Percentiles rank a stretch among this genome's conserved stretches.
Evolutionary conservation across 2,888 invertebrate genomes (phyloP).

Genomic region (Syritta pipiens): DNA sequence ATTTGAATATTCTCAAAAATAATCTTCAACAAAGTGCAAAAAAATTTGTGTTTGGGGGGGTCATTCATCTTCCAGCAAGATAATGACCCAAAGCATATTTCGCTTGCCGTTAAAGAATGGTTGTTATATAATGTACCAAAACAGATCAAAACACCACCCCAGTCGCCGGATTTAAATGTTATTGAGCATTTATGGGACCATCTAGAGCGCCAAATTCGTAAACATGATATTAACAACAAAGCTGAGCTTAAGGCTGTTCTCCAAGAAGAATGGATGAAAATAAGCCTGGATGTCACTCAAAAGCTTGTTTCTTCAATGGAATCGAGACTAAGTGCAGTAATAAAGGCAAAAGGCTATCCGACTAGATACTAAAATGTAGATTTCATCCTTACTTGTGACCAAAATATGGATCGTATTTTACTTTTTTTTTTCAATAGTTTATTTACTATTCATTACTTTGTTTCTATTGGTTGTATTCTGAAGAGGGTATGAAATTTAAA

Average conservation of each 20-base stretch:
- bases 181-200: slow-evolving; percentile 8
- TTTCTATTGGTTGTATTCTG: too few relatives aligned
- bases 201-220: background rate
- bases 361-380: background rate
- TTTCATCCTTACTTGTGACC: too few relatives aligned
- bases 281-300: background rate
- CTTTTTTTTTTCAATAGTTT: too few relatives aligned
- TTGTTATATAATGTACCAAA: background rate
- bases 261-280: background rate
- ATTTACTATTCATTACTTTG: too few relatives aligned
- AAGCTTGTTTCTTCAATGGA: too few relatives aligned
- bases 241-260: background rate
- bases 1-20: background rate
- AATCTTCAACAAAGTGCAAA: background rate
- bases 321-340: background rate
- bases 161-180: background rate
- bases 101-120: slow-evolving; percentile 1
- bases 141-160: background rate
- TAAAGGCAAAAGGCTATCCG: background rate
- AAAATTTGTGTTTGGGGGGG: background rate
- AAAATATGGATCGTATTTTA: too few relatives aligned
- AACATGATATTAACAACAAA: background rate
- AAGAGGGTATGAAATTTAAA: too few relatives aligned
- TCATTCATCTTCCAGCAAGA: background rate
- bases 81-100: slow-evolving; percentile 5